Percentiles rank a stretch among this genome's conserved stretches.
Evolutionary conservation across 2,113 vertebrate genomes (phyloP).

Genomic region (Tachuris rubrigastra): DNA sequence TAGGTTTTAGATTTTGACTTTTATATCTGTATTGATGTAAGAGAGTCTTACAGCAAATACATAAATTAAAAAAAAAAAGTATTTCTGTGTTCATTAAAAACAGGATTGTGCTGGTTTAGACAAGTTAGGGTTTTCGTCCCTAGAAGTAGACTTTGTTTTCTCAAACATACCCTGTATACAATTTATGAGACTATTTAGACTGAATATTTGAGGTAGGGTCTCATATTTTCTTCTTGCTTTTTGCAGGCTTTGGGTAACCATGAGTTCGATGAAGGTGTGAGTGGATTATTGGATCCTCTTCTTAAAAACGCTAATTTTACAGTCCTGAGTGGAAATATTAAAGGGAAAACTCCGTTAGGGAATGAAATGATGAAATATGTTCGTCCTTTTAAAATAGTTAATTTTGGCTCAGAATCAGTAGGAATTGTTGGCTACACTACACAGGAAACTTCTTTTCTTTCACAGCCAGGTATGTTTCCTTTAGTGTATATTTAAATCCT

Average conservation of each 20-base stretch:
- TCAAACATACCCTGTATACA: neutral
- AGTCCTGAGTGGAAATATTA: constrained; percentile 89
- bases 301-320: constrained; percentile 78
- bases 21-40: neutral
- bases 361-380: constrained; percentile 74
- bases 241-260: constrained; percentile 90
- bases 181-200: neutral
- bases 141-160: neutral
- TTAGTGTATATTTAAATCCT: neutral
- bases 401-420: constrained; percentile 74
- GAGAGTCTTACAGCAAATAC: neutral
- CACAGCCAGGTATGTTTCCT: constrained; percentile 80
- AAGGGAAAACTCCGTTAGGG: constrained; percentile 60
- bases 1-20: neutral
- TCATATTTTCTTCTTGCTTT: constrained; percentile 40
- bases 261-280: constrained; percentile 90
- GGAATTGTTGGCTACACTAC: constrained; percentile 92
- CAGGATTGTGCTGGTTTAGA: neutral
- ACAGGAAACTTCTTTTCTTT: constrained; percentile 85
- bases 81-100: neutral
- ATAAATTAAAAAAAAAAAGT: neutral
- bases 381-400: constrained; percentile 77
- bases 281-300: constrained; percentile 86
- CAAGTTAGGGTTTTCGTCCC: neutral
- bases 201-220: neutral